Base-by-base conservation (phyloP, 2,888 invertebrate species). In the Rhabditoides inermis region DNA sequence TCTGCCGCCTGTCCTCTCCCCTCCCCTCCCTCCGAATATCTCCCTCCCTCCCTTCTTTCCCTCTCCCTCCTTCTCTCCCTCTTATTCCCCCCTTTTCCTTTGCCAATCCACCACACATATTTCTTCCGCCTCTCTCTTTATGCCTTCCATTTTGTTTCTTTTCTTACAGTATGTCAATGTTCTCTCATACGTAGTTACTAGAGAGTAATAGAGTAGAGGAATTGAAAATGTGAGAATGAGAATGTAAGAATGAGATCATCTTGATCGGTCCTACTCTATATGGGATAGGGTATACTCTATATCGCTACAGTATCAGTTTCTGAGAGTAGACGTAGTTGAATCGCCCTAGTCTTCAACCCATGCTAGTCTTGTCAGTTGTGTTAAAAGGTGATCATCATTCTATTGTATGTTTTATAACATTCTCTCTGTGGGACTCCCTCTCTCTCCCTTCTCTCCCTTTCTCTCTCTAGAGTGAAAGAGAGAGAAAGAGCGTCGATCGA, bases 401-500 rank as follows among this genome's bases (percentile, higher is more conserved):
- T n/a, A n/a, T n/a, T n/a, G n/a, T n/a, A n/a, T n/a, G n/a, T n/a
- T n/a, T n/a, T n/a, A n/a, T n/a, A n/a, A n/a, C n/a, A n/a, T n/a
- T n/a, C n/a, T n/a, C n/a, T n/a, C n/a, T n/a, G n/a, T n/a, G 28
- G 39, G 22, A 22, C 36, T 3, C 2, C 4, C 12, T 36, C 30
- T 20, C 36, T 12, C 36, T 25, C 46, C 23, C 32, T 20, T 42
- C 25, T 46, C 51, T 39, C 32, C 18, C 30, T 35, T 35, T 39
- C 48, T 39, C 26, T 39, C 48, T 15, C 15, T 32, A 32, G 45
- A 30, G 45, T 23, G 45, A 12, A 32, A 30, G 45, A 20, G 45
- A 42, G 45, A 22, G 18, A 20, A 22, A 45, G 5, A 45, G 32
- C 12, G 46, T 32, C 15, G 7, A 15, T 10, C 10, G 32, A 15